Evolutionary conservation across 2,797 vertebrate species (phyloP).

Genomic region (Acipenser ruthenus): DNA sequence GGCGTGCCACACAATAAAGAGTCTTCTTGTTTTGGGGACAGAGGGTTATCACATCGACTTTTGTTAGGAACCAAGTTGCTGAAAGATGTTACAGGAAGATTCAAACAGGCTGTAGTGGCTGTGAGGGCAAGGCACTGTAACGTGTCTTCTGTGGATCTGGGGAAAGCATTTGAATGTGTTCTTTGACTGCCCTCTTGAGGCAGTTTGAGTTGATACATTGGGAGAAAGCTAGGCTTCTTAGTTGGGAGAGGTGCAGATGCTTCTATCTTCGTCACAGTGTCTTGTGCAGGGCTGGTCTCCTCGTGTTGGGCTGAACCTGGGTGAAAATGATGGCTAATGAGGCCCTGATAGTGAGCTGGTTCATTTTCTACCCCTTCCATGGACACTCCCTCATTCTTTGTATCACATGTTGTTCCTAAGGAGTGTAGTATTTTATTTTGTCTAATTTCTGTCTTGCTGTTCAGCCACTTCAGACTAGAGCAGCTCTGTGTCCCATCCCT

Average conservation of each 20-base stretch:
- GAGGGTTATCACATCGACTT: neutral
- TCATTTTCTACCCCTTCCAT: too few species aligned
- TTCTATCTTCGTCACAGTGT: conserved; percentile 17
- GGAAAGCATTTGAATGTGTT: conserved; percentile 11
- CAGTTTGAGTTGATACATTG: conserved; percentile 86
- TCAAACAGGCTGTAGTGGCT: neutral
- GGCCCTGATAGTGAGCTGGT: too few species aligned
- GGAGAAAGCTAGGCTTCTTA: conserved; percentile 60
- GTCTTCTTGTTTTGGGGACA: neutral
- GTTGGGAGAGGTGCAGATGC: too few species aligned
- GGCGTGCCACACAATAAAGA: too few species aligned
- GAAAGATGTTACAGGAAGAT: neutral
- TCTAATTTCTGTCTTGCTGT: conserved; percentile 22
- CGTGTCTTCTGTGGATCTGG: neutral
- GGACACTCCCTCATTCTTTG: neutral
- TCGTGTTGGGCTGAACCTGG: too few species aligned
- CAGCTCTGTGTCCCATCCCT: conserved; percentile 3
- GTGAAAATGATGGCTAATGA: too few species aligned
- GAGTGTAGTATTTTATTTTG: conserved; percentile 25
- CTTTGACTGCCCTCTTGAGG: conserved; percentile 45
- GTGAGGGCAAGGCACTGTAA: neutral
- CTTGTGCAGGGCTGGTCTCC: conserved; percentile 2
- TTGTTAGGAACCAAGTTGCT: too few species aligned
- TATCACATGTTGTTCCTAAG: conserved; percentile 9
- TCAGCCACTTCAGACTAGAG: neutral